These are phyloP conservation scores for Plectropomus leopardus DNA, from an alignment of 2,113 vertebrate species.

Conservation along the genomic window DNA sequence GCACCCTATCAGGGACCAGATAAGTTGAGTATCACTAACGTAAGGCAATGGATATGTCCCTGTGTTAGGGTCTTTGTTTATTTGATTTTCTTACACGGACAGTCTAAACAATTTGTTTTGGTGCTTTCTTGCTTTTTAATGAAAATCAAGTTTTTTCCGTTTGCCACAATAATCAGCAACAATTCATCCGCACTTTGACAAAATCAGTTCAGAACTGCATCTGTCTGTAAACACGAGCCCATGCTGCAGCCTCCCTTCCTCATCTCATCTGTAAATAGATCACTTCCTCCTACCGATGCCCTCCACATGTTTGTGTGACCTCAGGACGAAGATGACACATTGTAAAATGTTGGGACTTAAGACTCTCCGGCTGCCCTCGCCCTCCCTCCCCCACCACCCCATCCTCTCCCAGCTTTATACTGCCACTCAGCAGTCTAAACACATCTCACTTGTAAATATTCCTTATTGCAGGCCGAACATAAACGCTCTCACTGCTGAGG, in stretches of 20 bases:
- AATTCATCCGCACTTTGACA: neutral
- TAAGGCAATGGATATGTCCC: no score
- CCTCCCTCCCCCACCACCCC: neutral
- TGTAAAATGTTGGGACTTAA: neutral
- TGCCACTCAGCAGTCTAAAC: constrained; percentile 10
- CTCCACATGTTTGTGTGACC: neutral
- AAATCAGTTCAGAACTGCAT: neutral
- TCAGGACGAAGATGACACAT: neutral
- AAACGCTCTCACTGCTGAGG: constrained; percentile 2
- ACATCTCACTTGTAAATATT: constrained; percentile 15
- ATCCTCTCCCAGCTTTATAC: neutral
- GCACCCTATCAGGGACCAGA: no score
- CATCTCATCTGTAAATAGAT: neutral
- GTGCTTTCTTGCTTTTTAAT: neutral
- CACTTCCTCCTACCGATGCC: neutral
- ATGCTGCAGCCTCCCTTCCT: neutral
- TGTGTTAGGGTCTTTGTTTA: neutral
- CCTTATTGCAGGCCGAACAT: neutral
- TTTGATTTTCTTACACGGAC: neutral
- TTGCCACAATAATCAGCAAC: neutral
- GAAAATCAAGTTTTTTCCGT: neutral
- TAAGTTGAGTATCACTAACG: no score
- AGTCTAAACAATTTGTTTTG: neutral
- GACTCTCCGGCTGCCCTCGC: neutral
- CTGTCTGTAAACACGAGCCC: neutral